A percentile compares a stretch with the other conserved stretches of the same genome.
Conservation (phyloP, 2,797 vertebrate genomes). For the Pseudopleuronectes americanus region DNA sequence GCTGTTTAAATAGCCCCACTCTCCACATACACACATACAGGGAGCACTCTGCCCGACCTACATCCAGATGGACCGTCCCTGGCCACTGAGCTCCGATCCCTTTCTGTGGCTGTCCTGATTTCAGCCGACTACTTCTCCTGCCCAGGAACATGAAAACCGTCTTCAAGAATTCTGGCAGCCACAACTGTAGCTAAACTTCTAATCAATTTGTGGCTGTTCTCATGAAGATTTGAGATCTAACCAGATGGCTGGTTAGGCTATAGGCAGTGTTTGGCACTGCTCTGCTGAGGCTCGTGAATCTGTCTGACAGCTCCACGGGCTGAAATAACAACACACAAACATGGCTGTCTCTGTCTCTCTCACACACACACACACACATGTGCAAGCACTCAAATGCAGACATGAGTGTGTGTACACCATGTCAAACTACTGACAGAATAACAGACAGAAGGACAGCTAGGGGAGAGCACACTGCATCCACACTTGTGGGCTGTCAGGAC, state of each 20-base stretch:
- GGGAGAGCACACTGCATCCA: slow-evolving; percentile 24
- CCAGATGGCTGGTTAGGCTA: slow-evolving; percentile 79
- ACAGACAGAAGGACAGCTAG: slow-evolving; percentile 41
- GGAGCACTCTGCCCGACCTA: slow-evolving; percentile 34
- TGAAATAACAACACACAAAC: slow-evolving; percentile 18
- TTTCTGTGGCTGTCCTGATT: slow-evolving; percentile 33
- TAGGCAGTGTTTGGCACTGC: slow-evolving; percentile 72
- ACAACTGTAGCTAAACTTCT: slow-evolving; percentile 78
- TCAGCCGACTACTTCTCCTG: slow-evolving; percentile 47
- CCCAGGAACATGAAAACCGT: slow-evolving; percentile 57
- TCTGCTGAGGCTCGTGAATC: slow-evolving; percentile 74
- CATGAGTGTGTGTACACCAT: slow-evolving; percentile 22
- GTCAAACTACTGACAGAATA: slow-evolving; percentile 53
- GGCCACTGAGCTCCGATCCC: slow-evolving; percentile 43
- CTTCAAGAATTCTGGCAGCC: slow-evolving; percentile 68
- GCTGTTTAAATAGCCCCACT: slow-evolving; percentile 24
- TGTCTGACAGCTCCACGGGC: slow-evolving; percentile 71
- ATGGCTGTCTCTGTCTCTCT: not conserved
- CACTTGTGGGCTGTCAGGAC: slow-evolving; percentile 8
- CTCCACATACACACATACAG: slow-evolving; percentile 1
- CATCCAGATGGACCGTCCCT: slow-evolving; percentile 53
- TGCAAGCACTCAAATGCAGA: slow-evolving; percentile 16
- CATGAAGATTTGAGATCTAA: slow-evolving; percentile 70
- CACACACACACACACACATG: slow-evolving; percentile 10
- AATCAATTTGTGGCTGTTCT: slow-evolving; percentile 80